These are phyloP conservation scores for Sula dactylatra DNA, from an alignment of 2,113 vertebrate species.

Conservation along the genomic window DNA sequence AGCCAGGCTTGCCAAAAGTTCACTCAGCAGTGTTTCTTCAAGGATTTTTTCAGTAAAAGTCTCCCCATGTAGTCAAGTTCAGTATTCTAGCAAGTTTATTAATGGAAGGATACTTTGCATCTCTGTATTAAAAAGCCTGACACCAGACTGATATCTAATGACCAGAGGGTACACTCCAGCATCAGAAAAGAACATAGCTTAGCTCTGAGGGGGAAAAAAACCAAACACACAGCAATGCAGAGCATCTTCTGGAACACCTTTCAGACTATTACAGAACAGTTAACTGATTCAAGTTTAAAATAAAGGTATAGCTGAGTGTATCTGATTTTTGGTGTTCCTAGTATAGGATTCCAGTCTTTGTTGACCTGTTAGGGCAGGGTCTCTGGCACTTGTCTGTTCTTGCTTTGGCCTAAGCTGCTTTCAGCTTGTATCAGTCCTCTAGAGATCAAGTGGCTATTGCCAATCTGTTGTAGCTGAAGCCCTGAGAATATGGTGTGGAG, in stretches of 20 bases:
- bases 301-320: not conserved
- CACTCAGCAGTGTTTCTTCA: not conserved
- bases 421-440: not conserved
- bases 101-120: not conserved
- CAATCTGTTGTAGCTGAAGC: not conserved
- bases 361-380: not conserved
- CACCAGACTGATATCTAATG: not conserved
- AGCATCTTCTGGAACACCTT: not conserved
- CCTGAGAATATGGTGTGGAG: not conserved
- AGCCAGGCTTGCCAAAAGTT: not conserved
- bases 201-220: not conserved
- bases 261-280: not conserved
- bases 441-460: not conserved
- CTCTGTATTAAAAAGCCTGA: not conserved
- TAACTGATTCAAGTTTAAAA: not conserved
- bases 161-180: not conserved
- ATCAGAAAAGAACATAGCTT: not conserved
- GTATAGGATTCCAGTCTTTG: not conserved
- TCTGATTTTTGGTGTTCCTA: not conserved
- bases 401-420: not conserved
- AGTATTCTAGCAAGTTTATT: not conserved
- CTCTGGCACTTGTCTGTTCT: not conserved
- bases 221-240: fast-evolving
- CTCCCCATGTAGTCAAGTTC: not conserved
- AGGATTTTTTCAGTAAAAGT: not conserved